Evolutionary conservation across 2,888 invertebrate species (phyloP), one percentile per base, ranked within the genome.

Genomic region (Parnassius apollo): DNA sequence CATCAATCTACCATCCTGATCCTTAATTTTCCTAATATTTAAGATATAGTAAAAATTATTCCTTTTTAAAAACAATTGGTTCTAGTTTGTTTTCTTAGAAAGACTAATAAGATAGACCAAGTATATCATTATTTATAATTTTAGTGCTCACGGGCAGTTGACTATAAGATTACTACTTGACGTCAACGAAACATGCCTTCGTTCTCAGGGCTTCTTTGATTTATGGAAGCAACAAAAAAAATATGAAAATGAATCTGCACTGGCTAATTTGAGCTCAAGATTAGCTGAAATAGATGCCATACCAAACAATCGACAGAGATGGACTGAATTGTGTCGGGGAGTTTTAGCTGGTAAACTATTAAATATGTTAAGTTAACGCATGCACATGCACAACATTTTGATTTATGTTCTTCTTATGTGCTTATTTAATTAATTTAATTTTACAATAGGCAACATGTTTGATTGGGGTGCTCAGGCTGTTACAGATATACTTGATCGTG

Each of bases 391-490:
- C 46, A 46, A 11, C n/a, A 46, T 12, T 46, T 46, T 50, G 12
- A 22, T 51, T 18, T 22, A 11, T 10, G 9, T 25, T 18, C 18
- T 18, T 51, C 10, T 18, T 18, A 18, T 51, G 9, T 51, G 18
- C 10, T 51, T 51, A 35, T 58, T 52, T 12, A 48, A 57, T 53
- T 52, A 50, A 44, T 46, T 55, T 42, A 22, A 45, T 65, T 69
- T 35, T 53, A 62, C 8, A 64, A 69, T 93, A 79, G 98, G 98
- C 25, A 99, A 99, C 85, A 97, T 99, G 90, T 99, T 99, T 91
- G 99, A 99, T 85, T 98, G 98, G 98, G 99, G 99, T 59, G 98
- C 99, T 2, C 95, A 96, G 83, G 98, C 97, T 77, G 96, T 98
- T 2, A 95, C 96, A 18, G 93, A 94, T 72, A 94, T 98, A 68